A percentile compares a stretch with the other conserved stretches of the same genome.
Conservation (phyloP, 2,797 vertebrate species). For the Mastacembelus armatus region DNA sequence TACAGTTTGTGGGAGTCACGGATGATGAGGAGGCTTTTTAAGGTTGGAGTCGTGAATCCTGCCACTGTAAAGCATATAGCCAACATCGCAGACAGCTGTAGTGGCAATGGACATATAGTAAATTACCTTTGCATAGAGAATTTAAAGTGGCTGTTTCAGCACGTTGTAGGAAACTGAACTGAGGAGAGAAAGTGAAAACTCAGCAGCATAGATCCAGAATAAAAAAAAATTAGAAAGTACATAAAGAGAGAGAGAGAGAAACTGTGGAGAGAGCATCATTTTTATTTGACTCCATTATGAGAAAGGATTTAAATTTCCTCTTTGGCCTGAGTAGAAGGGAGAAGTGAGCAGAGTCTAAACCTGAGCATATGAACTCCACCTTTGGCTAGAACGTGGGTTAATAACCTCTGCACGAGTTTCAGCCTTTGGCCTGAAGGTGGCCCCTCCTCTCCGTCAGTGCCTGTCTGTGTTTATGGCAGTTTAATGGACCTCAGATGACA, state of each 20-base stretch:
- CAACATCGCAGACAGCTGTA: conserved; percentile 22
- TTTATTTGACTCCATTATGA: conserved; percentile 21
- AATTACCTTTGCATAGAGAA: conserved; percentile 25
- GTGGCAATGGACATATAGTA: not conserved
- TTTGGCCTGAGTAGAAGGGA: conserved; percentile 55
- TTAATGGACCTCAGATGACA: conserved; percentile 69
- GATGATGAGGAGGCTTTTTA: conserved; percentile 14
- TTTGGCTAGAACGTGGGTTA: conserved; percentile 4
- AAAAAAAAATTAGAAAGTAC: too few relatives aligned
- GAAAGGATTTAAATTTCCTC: conserved; percentile 54
- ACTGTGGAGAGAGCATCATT: not conserved
- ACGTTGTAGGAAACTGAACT: not conserved
- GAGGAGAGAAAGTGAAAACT: not conserved
- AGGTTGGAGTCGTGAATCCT: conserved; percentile 23
- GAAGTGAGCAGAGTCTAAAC: conserved; percentile 44
- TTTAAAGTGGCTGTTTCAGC: not conserved
- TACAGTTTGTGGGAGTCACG: conserved; percentile 17
- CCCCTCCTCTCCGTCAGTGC: conserved; percentile 49
- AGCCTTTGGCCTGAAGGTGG: conserved; percentile 66
- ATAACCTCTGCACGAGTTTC: conserved; percentile 24
- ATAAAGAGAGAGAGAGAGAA: not conserved
- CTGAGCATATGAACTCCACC: conserved; percentile 22
- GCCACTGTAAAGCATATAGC: conserved; percentile 7
- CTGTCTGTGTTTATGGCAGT: conserved; percentile 58
- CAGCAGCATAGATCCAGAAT: too few relatives aligned